phyloP scores from a whole-genome alignment of 2,888 invertebrate species.

The Ramazzottius varieornatus region DNA sequence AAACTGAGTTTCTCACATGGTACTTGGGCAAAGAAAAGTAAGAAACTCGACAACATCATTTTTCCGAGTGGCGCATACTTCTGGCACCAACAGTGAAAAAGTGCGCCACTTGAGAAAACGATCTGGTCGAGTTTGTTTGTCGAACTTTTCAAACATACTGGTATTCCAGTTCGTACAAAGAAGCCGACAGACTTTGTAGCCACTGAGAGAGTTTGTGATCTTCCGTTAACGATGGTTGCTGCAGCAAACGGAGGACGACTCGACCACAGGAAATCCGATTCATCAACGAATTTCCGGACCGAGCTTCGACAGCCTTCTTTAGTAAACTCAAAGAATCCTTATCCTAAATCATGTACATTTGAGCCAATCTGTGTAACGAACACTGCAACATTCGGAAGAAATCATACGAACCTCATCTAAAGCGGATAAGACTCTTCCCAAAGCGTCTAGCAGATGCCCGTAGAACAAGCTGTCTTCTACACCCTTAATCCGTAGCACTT shows the following conservation, averaged over 20 bases:
- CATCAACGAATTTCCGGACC: not conserved
- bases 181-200: not conserved
- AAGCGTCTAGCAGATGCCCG: not conserved
- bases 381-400: not conserved
- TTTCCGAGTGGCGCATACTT: too few species aligned
- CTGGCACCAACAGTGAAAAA: too few species aligned
- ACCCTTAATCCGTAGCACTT: not conserved
- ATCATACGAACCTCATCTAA: not conserved
- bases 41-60: too few species aligned
- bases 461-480: not conserved
- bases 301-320: not conserved
- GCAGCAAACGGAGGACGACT: not conserved
- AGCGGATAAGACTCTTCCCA: not conserved
- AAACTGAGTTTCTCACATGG: too few species aligned
- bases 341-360: not conserved
- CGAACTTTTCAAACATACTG: not conserved
- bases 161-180: not conserved
- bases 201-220: not conserved
- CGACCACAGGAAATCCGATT: not conserved
- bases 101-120: not conserved
- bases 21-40: too few species aligned
- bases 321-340: not conserved
- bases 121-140: not conserved
- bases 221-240: not conserved
- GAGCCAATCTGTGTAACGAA: not conserved